Evolutionary conservation across 1,140 invertebrate genomes (phyloP).

Genomic region (Zaprionus davidi): DNA sequence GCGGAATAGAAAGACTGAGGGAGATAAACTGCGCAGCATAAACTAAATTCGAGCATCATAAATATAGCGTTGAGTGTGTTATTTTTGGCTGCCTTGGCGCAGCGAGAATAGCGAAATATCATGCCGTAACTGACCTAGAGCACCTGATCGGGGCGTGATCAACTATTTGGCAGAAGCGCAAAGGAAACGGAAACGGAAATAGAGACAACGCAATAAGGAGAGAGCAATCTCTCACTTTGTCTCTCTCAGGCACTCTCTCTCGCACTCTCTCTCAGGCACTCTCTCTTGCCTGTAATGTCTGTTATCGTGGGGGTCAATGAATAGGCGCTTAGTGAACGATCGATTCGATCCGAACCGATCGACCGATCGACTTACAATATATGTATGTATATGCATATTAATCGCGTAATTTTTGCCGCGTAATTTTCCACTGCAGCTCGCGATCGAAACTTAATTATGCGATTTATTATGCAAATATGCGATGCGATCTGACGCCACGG

Average conservation of each 20-base stretch:
- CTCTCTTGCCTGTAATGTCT: neutral
- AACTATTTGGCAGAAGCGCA: slow-evolving; percentile 43
- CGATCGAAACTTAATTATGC: slow-evolving; percentile 73
- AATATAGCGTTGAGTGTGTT: slow-evolving; percentile 67
- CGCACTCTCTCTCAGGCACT: neutral
- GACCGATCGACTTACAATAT: slow-evolving; percentile 33
- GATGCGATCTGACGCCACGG: slow-evolving; percentile 18
- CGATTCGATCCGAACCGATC: slow-evolving; percentile 5
- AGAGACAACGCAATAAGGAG: slow-evolving; percentile 3
- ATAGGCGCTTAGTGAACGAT: slow-evolving; percentile 42
- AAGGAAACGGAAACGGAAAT: slow-evolving; percentile 20
- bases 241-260: neutral
- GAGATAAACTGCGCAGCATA: slow-evolving; percentile 78
- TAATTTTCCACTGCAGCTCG: slow-evolving; percentile 47
- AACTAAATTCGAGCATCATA: slow-evolving; percentile 63
- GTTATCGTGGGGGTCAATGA: slow-evolving; percentile 41
- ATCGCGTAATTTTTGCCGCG: slow-evolving; percentile 44
- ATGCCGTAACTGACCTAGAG: slow-evolving; percentile 79
- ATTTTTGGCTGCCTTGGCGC: slow-evolving; percentile 60
- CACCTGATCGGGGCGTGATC: slow-evolving; percentile 75
- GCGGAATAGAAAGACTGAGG: neutral
- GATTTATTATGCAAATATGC: slow-evolving; percentile 76
- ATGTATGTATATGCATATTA: slow-evolving; percentile 13
- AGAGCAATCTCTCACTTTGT: neutral
- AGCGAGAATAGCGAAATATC: slow-evolving; percentile 17